Conservation (phyloP, 2,888 invertebrate genomes). For the Mythimna pallens region DNA sequence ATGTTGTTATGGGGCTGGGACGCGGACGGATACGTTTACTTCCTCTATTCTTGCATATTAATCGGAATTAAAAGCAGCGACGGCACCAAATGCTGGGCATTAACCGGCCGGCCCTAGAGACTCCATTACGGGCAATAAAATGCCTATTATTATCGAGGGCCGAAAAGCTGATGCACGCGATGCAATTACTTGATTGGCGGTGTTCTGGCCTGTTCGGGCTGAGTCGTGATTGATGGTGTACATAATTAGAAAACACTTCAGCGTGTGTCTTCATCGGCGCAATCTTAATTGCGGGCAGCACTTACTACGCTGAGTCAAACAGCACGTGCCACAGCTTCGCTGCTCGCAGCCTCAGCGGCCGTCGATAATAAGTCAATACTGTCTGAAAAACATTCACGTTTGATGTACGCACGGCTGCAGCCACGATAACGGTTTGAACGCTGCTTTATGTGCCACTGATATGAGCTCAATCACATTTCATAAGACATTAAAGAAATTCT, state of each 20-base stretch:
- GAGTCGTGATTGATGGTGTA: conserved; percentile 88
- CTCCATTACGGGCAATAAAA: conserved; percentile 90
- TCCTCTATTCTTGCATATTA: conserved; percentile 85
- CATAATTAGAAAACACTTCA: conserved; percentile 91
- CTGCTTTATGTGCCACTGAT: conserved; percentile 64
- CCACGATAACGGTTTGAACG: conserved; percentile 60
- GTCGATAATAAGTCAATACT: conserved; percentile 72
- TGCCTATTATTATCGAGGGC: conserved; percentile 91
- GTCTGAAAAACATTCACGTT: conserved; percentile 68
- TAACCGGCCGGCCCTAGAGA: conserved; percentile 88
- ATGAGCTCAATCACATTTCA: conserved; percentile 59
- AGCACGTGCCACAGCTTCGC: conserved; percentile 80
- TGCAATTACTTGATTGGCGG: conserved; percentile 91
- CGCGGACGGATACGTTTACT: conserved; percentile 71
- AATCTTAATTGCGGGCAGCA: conserved; percentile 89
- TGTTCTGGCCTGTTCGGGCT: conserved; percentile 85
- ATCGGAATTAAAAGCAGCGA: conserved; percentile 87
- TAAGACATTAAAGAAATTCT: conserved; percentile 60
- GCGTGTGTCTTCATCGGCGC: conserved; percentile 88
- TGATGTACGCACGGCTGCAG: conserved; percentile 64
- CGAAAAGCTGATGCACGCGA: conserved; percentile 91
- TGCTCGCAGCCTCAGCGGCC: conserved; percentile 61
- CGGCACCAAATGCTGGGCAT: conserved; percentile 83
- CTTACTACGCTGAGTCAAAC: conserved; percentile 88
- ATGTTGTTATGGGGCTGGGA: conserved; percentile 64